phyloP scores from a whole-genome alignment of 2,888 invertebrate genomes.

The Xanthia togata region DNA sequence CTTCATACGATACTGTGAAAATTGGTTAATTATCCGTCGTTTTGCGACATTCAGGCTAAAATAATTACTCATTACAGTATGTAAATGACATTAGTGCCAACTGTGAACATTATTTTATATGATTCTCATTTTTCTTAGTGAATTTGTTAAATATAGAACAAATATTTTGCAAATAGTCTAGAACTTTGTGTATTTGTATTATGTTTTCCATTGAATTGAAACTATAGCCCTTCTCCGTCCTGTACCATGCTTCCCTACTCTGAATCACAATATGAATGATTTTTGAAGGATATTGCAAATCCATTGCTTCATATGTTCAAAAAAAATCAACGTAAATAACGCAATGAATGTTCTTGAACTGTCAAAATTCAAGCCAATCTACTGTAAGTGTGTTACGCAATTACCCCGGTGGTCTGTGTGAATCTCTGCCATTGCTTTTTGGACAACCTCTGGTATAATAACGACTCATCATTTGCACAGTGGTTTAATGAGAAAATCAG shows the following conservation, averaged over 20 bases:
- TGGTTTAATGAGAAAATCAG: background rate
- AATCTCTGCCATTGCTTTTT: background rate
- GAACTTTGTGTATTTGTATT: background rate
- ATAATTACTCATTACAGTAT: background rate
- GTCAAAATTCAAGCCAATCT: too few species aligned
- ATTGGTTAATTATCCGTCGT: constrained; percentile 1
- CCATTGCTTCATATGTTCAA: too few species aligned
- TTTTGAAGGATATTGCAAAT: too few species aligned
- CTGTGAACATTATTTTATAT: background rate
- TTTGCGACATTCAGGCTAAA: constrained; percentile 2
- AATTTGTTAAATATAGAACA: background rate
- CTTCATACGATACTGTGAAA: constrained; percentile 7
- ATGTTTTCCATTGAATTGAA: background rate
- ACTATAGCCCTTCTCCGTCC: background rate
- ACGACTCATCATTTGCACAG: background rate
- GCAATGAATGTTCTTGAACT: too few species aligned
- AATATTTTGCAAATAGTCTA: background rate
- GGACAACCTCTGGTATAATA: background rate
- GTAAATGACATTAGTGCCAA: constrained; percentile 11
- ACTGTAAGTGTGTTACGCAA: too few species aligned
- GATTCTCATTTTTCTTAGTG: background rate
- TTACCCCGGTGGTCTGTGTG: background rate
- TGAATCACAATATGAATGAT: too few species aligned
- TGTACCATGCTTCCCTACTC: background rate
- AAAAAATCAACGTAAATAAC: too few species aligned